These are phyloP conservation scores for Acleris holmiana DNA, from an alignment of 2,888 invertebrate species.

Conservation along the genomic window DNA sequence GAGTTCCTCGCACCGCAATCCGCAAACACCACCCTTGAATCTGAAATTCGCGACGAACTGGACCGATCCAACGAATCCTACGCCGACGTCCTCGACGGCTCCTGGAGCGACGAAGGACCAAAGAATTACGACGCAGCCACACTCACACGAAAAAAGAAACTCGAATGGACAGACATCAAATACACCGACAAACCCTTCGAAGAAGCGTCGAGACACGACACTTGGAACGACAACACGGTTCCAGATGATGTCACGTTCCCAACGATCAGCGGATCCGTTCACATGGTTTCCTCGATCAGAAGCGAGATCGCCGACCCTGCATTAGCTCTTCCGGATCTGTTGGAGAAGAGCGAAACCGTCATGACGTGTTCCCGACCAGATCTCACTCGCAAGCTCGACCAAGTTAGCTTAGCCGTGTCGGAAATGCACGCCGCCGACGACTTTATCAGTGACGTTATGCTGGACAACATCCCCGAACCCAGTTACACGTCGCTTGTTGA, in stretches of 20 bases:
- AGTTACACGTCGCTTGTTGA: conserved; percentile 72
- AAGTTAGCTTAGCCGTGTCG: conserved; percentile 51
- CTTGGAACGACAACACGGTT: conserved; percentile 92
- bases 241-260: conserved; percentile 93
- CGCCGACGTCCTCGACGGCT: conserved; percentile 71
- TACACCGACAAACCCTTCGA: conserved; percentile 43
- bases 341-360: conserved; percentile 68
- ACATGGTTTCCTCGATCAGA: conserved; percentile 87
- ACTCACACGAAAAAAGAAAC: conserved; percentile 49
- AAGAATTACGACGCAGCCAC: conserved; percentile 51
- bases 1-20: conserved; percentile 72
- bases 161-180: conserved; percentile 68
- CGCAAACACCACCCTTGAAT: conserved; percentile 48
- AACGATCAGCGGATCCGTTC: conserved; percentile 90
- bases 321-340: conserved; percentile 67
- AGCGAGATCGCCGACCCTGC: conserved; percentile 81
- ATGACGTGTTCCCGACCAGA: conserved; percentile 66
- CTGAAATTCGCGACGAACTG: conserved; percentile 65
- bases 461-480: conserved; percentile 64
- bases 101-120: conserved; percentile 62
- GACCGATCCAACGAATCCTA: conserved; percentile 80
- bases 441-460: conserved; percentile 47
- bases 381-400: conserved; percentile 66
- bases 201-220: conserved; percentile 79
- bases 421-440: conserved; percentile 48